Base-by-base conservation (phyloP, 2,797 vertebrate genomes). In the Takifugu rubripes region DNA sequence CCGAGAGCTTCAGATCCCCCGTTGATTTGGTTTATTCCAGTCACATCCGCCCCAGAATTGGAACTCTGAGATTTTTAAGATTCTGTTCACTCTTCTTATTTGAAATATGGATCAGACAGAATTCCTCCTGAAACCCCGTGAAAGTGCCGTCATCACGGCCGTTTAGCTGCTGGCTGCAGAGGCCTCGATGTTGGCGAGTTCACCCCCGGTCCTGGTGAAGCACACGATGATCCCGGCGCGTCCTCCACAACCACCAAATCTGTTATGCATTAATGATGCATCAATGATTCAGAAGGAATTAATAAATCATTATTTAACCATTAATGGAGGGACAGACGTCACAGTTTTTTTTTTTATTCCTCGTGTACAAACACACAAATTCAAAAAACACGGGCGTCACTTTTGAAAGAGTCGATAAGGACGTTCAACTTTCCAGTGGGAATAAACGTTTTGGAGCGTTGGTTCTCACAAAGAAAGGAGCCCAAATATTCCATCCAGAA, bases 271-370 rank as follows among this genome's bases (percentile, higher is more conserved):
- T 54, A 54, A 68, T 54, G 36, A 16, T 2, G 1, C 43, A 29
- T 59, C 26, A 61, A 14, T 54, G 26, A 54, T 61, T 61, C 25
- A 61, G 50, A 46, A 26, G n/a, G 12, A 21, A 51, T 48, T 46
- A 48, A 36, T 25, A 44, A 11, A 26, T 29, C 29, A 63, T 46
- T 7, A 25, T 12, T 54, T 17, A 40, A 42, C 14, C 43, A 51
- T 48, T 47, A 59, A 46, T 65, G 59, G 52, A 21, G 16, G 5
- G 24, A 48, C 15, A 50, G 48, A 31, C 6, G 17, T 17, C n/a
- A 44, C 2, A 12, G 11, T 8, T 31, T 21, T 21, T 21, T 21
- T 21, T 29, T 29, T 29, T 29, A 29, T 29, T 4, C 7, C 27
- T 29, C 27, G 4, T 29, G 27, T 29, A 29, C 21, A 21, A 21